Conservation (phyloP, 2,113 vertebrate species). For the Anas platyrhynchos region DNA sequence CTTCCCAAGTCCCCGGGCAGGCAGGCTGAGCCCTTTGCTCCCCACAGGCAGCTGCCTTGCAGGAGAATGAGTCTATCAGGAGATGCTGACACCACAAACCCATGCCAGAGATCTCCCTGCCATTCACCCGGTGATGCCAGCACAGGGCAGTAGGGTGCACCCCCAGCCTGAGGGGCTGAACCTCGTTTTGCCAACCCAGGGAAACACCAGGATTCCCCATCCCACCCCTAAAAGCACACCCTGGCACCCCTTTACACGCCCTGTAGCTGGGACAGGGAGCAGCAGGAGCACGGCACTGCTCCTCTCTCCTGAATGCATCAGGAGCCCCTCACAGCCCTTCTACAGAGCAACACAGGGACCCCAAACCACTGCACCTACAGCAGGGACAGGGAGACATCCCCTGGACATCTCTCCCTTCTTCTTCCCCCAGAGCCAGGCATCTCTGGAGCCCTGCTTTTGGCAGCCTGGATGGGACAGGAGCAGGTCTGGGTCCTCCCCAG, state of each 20-base stretch:
- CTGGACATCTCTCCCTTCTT: neutral
- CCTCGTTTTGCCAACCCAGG: neutral
- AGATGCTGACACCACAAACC: neutral
- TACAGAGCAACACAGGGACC: neutral
- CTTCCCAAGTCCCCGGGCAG: neutral
- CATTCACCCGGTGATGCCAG: neutral
- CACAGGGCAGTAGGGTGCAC: neutral
- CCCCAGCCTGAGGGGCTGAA: neutral
- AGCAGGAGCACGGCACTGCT: neutral
- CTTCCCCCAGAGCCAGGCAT: neutral
- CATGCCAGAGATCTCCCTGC: neutral
- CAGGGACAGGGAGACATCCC: neutral
- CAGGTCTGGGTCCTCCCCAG: neutral
- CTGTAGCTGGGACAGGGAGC: neutral
- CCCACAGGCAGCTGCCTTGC: neutral
- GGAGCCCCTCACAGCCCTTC: neutral
- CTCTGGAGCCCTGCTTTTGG: neutral
- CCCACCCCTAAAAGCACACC: neutral
- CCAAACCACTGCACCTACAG: neutral
- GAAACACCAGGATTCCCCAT: neutral
- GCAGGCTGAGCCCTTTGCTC: neutral
- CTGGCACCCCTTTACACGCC: neutral
- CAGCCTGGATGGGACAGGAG: neutral
- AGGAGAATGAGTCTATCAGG: neutral
- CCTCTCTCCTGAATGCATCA: fast-evolving